Evolutionary conservation across 2,113 vertebrate species (phyloP).

Genomic region (Setophaga kirtlandii): DNA sequence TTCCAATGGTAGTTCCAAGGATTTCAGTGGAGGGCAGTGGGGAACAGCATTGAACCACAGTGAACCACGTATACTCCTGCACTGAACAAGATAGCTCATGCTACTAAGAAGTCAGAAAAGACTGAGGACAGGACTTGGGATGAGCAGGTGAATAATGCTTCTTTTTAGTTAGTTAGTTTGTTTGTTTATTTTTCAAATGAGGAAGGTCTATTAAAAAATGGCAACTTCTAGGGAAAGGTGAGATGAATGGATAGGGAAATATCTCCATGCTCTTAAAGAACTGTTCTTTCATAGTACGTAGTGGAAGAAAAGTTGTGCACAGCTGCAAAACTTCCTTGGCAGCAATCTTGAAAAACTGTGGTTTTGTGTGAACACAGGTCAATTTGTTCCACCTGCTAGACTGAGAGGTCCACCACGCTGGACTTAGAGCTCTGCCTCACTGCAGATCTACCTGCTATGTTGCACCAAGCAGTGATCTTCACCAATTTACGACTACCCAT

Average conservation of each 20-base stretch:
- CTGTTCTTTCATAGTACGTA: background rate
- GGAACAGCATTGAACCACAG: fast-evolving
- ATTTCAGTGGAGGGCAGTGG: background rate
- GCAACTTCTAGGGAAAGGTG: background rate
- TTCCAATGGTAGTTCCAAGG: background rate
- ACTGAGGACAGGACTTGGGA: background rate
- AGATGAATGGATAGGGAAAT: background rate
- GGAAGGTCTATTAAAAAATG: background rate
- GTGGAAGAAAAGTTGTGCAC: background rate
- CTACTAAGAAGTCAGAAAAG: background rate
- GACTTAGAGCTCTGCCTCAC: background rate
- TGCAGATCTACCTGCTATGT: background rate
- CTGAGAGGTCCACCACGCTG: background rate
- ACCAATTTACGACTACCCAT: too few species aligned
- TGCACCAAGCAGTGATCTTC: background rate
- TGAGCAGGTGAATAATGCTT: background rate
- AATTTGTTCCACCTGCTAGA: background rate
- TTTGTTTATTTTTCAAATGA: background rate
- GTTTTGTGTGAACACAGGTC: background rate
- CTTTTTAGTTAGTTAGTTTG: background rate
- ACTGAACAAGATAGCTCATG: background rate
- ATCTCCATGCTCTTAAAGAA: background rate
- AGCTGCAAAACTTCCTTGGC: background rate
- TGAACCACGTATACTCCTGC: too few species aligned
- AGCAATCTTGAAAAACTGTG: background rate